These are phyloP conservation scores for Oligia fasciuncula DNA, from an alignment of 2,888 invertebrate species.

Conservation along the genomic window DNA sequence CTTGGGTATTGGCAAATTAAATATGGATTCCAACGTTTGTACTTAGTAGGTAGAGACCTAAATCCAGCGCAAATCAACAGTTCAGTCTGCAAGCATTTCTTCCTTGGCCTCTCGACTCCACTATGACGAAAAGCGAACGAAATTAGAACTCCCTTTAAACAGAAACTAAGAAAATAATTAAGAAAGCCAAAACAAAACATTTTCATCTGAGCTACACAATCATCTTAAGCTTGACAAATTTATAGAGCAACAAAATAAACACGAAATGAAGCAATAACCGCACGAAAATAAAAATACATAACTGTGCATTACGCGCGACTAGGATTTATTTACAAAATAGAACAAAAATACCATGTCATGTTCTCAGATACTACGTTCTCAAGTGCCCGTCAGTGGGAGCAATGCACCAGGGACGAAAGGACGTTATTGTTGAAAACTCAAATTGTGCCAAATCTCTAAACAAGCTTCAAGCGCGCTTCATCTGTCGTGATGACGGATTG, in stretches of 20 bases:
- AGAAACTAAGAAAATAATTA: conserved; percentile 30
- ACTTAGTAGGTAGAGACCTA: background rate
- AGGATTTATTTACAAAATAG: conserved; percentile 39
- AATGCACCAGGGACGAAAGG: conserved; percentile 68
- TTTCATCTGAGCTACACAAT: conserved; percentile 13
- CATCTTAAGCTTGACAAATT: conserved; percentile 45
- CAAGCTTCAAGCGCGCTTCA: conserved; percentile 39
- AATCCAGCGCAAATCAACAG: conserved; percentile 12
- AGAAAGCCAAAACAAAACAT: conserved; percentile 46
- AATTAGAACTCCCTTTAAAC: conserved; percentile 18
- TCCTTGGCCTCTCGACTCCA: background rate
- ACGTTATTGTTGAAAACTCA: conserved; percentile 67
- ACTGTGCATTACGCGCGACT: conserved; percentile 26
- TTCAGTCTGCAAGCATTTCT: conserved; percentile 3
- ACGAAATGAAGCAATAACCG: conserved; percentile 40
- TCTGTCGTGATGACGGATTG: conserved; percentile 71
- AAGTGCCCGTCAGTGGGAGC: conserved; percentile 51
- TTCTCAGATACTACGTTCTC: conserved; percentile 30
- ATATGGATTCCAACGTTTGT: background rate
- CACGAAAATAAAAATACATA: conserved; percentile 46
- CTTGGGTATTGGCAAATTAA: background rate
- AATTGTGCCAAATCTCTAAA: conserved; percentile 72
- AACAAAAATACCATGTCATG: conserved; percentile 14
- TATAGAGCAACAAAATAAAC: conserved; percentile 48
- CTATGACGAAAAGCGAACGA: background rate